Evolutionary conservation across 2,113 vertebrate genomes (phyloP).

Genomic region (Stigmatopora argus): DNA sequence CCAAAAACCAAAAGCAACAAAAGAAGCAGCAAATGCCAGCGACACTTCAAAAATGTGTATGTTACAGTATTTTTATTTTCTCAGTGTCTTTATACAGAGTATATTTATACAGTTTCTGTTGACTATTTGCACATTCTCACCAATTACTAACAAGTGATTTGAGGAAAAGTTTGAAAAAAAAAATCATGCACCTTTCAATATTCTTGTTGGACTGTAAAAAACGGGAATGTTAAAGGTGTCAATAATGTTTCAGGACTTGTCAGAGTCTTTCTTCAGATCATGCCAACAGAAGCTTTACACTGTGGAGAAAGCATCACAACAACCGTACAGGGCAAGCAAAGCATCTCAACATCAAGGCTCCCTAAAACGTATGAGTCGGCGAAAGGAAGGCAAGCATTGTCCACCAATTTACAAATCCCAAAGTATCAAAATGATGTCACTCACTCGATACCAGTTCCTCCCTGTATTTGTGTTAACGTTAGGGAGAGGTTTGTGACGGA

Average conservation of each 20-base stretch:
- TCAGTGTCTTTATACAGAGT: slow-evolving; percentile 73
- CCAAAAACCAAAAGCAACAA: slow-evolving; percentile 25
- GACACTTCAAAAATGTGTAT: slow-evolving; percentile 75
- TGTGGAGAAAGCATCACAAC: slow-evolving; percentile 68
- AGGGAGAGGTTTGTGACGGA: slow-evolving; percentile 40
- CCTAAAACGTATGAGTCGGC: slow-evolving; percentile 41
- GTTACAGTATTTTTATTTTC: slow-evolving; percentile 71
- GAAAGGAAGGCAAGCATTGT: slow-evolving; percentile 62
- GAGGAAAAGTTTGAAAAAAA: slow-evolving; percentile 63
- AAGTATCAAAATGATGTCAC: slow-evolving; percentile 54
- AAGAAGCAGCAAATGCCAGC: slow-evolving; percentile 65
- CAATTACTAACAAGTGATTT: slow-evolving; percentile 74
- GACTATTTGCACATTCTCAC: slow-evolving; percentile 76
- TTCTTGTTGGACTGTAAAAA: slow-evolving; percentile 65
- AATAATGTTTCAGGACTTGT: slow-evolving; percentile 31
- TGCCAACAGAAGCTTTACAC: slow-evolving; percentile 71
- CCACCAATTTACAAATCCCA: slow-evolving; percentile 52
- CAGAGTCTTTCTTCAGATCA: slow-evolving; percentile 55
- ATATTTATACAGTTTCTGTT: slow-evolving; percentile 73
- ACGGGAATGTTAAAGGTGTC: slow-evolving; percentile 72
- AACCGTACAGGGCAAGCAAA: slow-evolving; percentile 70
- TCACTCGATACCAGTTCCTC: slow-evolving; percentile 21
- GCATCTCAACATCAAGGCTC: slow-evolving; percentile 65
- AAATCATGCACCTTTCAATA: slow-evolving; percentile 74
- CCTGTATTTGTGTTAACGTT: slow-evolving; percentile 28